A percentile compares a stretch with the other conserved stretches of the same genome.
Conservation (phyloP, 53 echinoderm and acorn worm genomes). For the Astropecten irregularis region DNA sequence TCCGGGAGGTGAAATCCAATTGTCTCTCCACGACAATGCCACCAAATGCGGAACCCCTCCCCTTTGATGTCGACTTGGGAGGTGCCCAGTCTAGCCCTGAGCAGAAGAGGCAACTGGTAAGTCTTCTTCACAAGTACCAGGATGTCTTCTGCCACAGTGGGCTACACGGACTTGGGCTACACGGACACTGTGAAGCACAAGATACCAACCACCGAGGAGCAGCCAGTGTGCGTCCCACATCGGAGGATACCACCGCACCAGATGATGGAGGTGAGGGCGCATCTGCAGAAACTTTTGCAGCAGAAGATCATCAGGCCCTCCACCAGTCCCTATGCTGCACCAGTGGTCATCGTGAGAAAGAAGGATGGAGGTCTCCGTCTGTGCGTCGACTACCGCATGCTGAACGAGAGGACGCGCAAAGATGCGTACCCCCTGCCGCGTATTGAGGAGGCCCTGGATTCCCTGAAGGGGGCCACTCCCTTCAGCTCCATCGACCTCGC, state of each 20-base stretch:
- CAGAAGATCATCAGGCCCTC: conserved; percentile 38
- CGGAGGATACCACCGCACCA: conserved; percentile 57
- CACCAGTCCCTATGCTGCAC: conserved; percentile 66
- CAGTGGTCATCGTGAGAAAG: conserved; percentile 60
- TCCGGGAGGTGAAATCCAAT: too few species aligned
- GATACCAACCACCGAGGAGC: conserved; percentile 6
- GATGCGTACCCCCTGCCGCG: too few species aligned
- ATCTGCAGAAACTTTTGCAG: conserved; percentile 29
- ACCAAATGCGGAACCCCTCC: conserved; percentile 9
- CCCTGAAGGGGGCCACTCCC: conserved; percentile 56
- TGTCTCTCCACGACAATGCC: conserved; percentile 51
- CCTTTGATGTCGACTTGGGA: too few species aligned
- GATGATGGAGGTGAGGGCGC: conserved; percentile 49
- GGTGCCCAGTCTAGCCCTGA: too few species aligned
- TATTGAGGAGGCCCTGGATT: conserved; percentile 74
- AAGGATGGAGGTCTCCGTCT: conserved; percentile 62
- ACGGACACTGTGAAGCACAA: conserved; percentile 17
- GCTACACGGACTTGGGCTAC: conserved; percentile 62
- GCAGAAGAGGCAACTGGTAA: too few species aligned
- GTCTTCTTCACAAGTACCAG: too few species aligned
- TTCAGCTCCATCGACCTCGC: too few species aligned
- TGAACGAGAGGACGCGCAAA: conserved; percentile 66
- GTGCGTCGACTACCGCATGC: conserved; percentile 61
- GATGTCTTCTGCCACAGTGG: too few species aligned
- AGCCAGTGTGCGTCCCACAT: conserved; percentile 42